A percentile compares a stretch with the other conserved stretches of the same genome.
phyloP scores from a whole-genome alignment of 2,888 invertebrate species.

The Pterobdella sp. region DNA sequence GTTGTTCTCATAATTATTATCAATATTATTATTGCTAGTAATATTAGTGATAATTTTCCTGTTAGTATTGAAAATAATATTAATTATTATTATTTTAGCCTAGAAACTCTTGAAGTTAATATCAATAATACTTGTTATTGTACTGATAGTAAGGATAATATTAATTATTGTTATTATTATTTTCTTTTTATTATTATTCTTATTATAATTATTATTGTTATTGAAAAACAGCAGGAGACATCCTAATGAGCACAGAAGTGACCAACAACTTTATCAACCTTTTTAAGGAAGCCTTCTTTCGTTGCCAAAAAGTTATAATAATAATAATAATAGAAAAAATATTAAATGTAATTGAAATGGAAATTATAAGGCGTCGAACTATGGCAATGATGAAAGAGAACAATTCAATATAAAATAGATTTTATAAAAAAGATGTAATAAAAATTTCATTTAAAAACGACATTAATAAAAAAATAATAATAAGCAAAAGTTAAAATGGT shows the following conservation, averaged over 20 bases:
- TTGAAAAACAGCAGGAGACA: not conserved
- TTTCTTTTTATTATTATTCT: not conserved
- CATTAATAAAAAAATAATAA: too few relatives aligned
- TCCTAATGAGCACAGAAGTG: not conserved
- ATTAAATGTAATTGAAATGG: not conserved
- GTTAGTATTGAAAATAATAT: not conserved
- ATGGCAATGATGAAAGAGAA: not conserved
- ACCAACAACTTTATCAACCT: not conserved
- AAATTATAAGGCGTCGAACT: not conserved
- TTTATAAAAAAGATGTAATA: too few relatives aligned
- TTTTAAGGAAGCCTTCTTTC: not conserved
- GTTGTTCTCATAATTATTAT: not conserved
- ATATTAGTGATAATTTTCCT: not conserved
- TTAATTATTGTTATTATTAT: not conserved
- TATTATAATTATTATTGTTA: not conserved
- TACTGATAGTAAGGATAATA: not conserved
- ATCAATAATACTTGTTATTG: not conserved
- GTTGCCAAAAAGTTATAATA: not conserved
- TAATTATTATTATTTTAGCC: not conserved
- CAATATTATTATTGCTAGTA: not conserved
- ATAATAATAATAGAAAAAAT: not conserved
- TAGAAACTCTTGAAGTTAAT: not conserved
- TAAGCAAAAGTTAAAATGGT: too few relatives aligned
- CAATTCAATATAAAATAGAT: too few relatives aligned
- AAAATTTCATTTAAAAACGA: too few relatives aligned